Base-by-base conservation (phyloP, 2,888 invertebrate species). In the Aphodius granarius region DNA sequence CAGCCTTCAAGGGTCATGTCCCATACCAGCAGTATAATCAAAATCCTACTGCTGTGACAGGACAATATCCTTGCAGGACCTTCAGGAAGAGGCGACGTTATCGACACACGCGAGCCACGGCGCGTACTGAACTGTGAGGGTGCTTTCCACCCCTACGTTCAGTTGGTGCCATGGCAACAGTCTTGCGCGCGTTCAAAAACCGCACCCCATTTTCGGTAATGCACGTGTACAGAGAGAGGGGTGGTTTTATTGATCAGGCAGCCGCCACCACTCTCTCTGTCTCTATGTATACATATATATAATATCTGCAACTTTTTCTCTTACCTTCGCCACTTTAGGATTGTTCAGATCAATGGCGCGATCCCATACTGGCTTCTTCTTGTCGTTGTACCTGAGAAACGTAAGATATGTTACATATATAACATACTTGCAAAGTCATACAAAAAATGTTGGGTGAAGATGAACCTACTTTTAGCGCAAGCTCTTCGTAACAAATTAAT, bases 31-130 rank as follows among this genome's bases (percentile, higher is more conserved):
- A 96, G 96, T 96, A 96, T 90, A 89, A 88, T 83, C 87, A 86
- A 88, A 90, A 89, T 87, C 92, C 93, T 96, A 96, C 96, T 96
- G 96, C 96, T 96, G 96, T 96, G 96, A 96, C 96, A 95, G 95
- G 96, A 96, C 96, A 96, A 96, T 96, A 96, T 96, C 91, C 94
- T 92, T 21, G 68, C 43, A 43, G 43, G 43, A 43, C 43, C 3
- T 1, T 43, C 13, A 1, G 6, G 2, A 1, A 3, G 43, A n/a
- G n/a, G n/a, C n/a, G 43, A 43, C 43, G 43, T 43, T 9, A 13
- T 43, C 43, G 19, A 19, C 66, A 21, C 66, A 71, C 66, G 72
- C 73, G 71, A 76, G 66, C 73, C 68, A 72, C n/a, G 66, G 63
- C 75, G 66, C 78, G 77, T 83, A 82, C 81, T 79, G 80, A 83